These are phyloP conservation scores for Ophion slaviceki DNA, from an alignment of 2,888 invertebrate genomes.

Conservation along the genomic window DNA sequence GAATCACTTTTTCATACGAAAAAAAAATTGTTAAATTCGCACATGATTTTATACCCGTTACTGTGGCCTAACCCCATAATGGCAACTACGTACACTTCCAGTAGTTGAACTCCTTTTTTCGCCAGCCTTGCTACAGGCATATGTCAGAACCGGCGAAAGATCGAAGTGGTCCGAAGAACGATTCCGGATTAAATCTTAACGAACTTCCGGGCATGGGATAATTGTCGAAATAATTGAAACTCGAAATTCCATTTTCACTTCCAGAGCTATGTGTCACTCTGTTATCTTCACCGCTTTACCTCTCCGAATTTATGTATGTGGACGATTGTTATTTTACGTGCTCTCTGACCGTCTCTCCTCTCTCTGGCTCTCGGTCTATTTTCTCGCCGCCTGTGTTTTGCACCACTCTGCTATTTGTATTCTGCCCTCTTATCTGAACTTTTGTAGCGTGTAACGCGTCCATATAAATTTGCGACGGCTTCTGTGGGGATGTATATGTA, in stretches of 20 bases:
- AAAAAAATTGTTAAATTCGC: no score
- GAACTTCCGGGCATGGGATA: constrained; percentile 71
- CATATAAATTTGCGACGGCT: constrained; percentile 44
- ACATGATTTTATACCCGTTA: no score
- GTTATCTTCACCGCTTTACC: constrained; percentile 3
- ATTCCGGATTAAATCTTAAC: constrained; percentile 76
- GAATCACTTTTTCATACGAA: no score
- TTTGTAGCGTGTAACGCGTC: constrained; percentile 25
- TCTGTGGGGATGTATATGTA: constrained; percentile 5
- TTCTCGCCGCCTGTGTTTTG: constrained; percentile 5
- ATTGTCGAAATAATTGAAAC: constrained; percentile 78
- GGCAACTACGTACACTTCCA: neutral
- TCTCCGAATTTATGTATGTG: constrained; percentile 34
- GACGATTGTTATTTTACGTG: constrained; percentile 70
- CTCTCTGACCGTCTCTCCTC: neutral
- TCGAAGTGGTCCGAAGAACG: constrained; percentile 54
- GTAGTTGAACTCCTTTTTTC: neutral
- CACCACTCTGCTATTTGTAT: constrained; percentile 29
- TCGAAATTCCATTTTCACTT: constrained; percentile 71
- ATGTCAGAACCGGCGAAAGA: neutral
- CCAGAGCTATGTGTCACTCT: constrained; percentile 20
- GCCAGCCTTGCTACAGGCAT: neutral
- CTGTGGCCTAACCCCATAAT: neutral
- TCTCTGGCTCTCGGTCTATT: constrained; percentile 21
- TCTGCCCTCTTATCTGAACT: constrained; percentile 25